phyloP scores from a whole-genome alignment of 2,888 invertebrate genomes.

The Orthosia gracilis region DNA sequence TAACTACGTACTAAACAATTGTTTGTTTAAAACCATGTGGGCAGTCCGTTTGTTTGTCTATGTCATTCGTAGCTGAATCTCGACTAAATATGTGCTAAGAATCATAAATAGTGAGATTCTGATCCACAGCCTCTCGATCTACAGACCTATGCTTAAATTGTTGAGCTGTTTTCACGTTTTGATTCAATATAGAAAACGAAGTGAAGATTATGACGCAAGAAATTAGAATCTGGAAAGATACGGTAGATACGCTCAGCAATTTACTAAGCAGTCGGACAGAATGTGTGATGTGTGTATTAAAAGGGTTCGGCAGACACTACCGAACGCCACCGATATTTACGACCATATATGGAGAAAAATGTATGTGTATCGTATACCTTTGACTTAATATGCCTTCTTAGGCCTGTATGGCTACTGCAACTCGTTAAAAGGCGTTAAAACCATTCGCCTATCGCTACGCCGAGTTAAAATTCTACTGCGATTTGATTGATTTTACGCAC shows the following conservation, averaged over 20 bases:
- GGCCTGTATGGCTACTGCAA: neutral
- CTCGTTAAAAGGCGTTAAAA: conserved; percentile 41
- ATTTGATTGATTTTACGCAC: conserved; percentile 34
- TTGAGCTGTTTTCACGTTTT: neutral
- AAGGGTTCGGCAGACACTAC: too few relatives aligned
- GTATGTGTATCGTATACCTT: neutral
- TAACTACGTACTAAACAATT: neutral
- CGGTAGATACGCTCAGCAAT: too few relatives aligned
- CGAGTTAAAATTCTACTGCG: conserved; percentile 43
- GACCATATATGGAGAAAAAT: neutral
- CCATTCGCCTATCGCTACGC: conserved; percentile 41
- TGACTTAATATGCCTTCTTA: neutral
- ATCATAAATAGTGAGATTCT: neutral
- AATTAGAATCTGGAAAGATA: too few relatives aligned
- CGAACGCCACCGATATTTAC: too few relatives aligned
- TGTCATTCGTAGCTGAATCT: neutral
- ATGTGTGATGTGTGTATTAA: too few relatives aligned
- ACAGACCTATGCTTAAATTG: too few relatives aligned
- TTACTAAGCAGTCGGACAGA: too few relatives aligned
- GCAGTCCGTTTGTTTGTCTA: neutral
- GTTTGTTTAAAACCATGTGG: neutral
- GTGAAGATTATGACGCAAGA: too few relatives aligned
- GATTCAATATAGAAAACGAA: neutral
- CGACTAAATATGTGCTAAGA: neutral
- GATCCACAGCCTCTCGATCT: neutral